Evolutionary conservation across 1,140 invertebrate species (phyloP).

Genomic region (Drosophila leontia): DNA sequence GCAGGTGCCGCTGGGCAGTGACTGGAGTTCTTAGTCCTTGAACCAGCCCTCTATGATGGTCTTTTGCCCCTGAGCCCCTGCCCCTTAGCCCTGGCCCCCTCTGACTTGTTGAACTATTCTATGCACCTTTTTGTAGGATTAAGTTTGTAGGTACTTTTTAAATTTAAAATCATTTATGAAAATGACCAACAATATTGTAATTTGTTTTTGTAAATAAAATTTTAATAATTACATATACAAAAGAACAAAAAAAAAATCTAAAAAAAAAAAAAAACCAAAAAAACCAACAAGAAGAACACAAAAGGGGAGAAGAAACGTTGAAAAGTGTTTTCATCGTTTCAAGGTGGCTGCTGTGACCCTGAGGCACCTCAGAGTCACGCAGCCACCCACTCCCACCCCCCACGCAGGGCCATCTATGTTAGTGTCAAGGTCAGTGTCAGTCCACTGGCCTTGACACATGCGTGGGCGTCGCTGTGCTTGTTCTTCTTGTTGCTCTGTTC

Average conservation of each 20-base stretch:
- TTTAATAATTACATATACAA: slow-evolving; percentile 74
- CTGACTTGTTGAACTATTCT: slow-evolving; percentile 68
- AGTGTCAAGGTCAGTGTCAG: slow-evolving; percentile 67
- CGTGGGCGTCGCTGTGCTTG: slow-evolving; percentile 15
- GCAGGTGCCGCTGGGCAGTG: slow-evolving; percentile 40
- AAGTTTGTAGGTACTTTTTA: slow-evolving; percentile 82
- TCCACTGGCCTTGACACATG: slow-evolving; percentile 59
- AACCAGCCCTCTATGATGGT: slow-evolving; percentile 53
- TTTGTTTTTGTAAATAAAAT: slow-evolving; percentile 84
- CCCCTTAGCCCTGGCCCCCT: not conserved
- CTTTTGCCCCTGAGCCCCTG: slow-evolving; percentile 33
- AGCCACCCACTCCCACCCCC: not conserved
- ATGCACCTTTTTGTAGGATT: slow-evolving; percentile 67
- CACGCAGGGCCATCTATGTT: slow-evolving; percentile 7
- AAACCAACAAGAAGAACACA: slow-evolving; percentile 22
- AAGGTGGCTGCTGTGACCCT: slow-evolving; percentile 31
- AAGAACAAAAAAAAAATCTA: slow-evolving; percentile 16
- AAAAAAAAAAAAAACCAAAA: slow-evolving; percentile 21
- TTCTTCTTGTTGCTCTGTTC: slow-evolving; percentile 14
- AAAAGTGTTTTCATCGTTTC: slow-evolving; percentile 24
- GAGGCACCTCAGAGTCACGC: slow-evolving; percentile 2
- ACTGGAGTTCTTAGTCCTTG: slow-evolving; percentile 23
- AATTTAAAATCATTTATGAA: slow-evolving; percentile 77
- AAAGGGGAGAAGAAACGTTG: slow-evolving; percentile 14
- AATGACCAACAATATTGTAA: slow-evolving; percentile 76